These are phyloP conservation scores for Drosophila mettleri DNA, from an alignment of 2,888 invertebrate species.

Conservation along the genomic window DNA sequence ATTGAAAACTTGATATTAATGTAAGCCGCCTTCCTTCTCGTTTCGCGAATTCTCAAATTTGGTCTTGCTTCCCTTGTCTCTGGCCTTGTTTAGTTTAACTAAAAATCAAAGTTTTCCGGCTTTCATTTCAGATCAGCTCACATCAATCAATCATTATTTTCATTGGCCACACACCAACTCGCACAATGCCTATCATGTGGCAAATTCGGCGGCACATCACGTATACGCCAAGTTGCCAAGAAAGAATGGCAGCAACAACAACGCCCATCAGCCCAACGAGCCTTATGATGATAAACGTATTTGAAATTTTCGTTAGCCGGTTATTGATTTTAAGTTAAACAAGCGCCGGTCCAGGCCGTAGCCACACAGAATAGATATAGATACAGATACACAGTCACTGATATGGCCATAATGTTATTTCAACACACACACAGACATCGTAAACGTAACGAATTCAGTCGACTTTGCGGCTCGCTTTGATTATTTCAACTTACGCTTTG, in stretches of 20 bases:
- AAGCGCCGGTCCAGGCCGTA: constrained; percentile 38
- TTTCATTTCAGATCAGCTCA: constrained; percentile 53
- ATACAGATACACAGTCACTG: constrained; percentile 3
- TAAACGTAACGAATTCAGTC: constrained; percentile 47
- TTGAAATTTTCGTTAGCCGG: constrained; percentile 59
- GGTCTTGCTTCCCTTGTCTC: neutral
- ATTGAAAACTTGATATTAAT: constrained; percentile 29
- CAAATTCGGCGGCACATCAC: constrained; percentile 54
- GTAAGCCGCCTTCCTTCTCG: neutral
- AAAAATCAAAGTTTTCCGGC: constrained; percentile 66
- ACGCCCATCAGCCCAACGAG: constrained; percentile 24
- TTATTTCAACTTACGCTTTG: constrained; percentile 32
- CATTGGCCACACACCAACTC: constrained; percentile 26
- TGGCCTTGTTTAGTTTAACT: constrained; percentile 38
- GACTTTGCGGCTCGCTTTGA: constrained; percentile 32
- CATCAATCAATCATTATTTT: constrained; percentile 68
- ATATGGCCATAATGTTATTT: constrained; percentile 30
- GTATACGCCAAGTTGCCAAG: constrained; percentile 61
- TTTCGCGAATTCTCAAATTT: neutral
- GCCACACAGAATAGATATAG: constrained; percentile 15
- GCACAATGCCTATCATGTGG: constrained; percentile 31
- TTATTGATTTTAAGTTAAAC: constrained; percentile 72
- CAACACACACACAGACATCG: constrained; percentile 4
- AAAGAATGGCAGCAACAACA: constrained; percentile 15
- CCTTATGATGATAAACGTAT: constrained; percentile 50